Evolutionary conservation across 2,888 invertebrate species (phyloP), one percentile per base, ranked within the genome.

Genomic region (Ariolimax columbianus): DNA sequence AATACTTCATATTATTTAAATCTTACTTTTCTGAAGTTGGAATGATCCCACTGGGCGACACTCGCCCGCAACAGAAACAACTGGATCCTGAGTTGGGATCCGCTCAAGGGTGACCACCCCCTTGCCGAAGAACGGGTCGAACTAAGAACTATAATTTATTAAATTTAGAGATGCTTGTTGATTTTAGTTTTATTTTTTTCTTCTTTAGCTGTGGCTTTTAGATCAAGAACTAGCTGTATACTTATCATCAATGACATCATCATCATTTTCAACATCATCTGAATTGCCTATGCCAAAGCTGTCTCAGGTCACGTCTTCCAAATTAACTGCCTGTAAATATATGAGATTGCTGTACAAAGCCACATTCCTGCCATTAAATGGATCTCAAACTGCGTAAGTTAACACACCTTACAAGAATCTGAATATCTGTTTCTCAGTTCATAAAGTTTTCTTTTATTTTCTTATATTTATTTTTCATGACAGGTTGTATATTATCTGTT

Each of bases 201-300:
- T 38, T n/a, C 51, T n/a, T n/a, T 68, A 90, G 90, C 77, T 90
- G 51, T 90, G 90, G 90, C 81, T 90, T 55, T 82, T 90, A 38
- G 90, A 90, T 78, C 88, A 88, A 36, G 87, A 89, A 59, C 77
- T 89, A n/a, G 77, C 82, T n/a, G 85, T 89, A 17, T 88, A 86
- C 59, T 70, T 84, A 68, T 36, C 68, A 75, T 55, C 73, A 47
- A 6, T 43, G 14, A 43, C 73, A 43, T 23, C 36, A 7, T 14
- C 38, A n/a, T 43, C 80, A 38, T 23, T 19, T 4, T 70, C 68
- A 81, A 19, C 40, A 51, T 47, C 70, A 51, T 17, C 47, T 40
- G 70, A 9, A 33, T 77, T 47, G 4, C n/a, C 38, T 47, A 30
- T 33, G 17, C 55, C 33, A 68, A 43, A 0, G n/a, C n/a, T 38